A percentile compares a stretch with the other conserved stretches of the same genome.
Evolutionary conservation across 2,113 vertebrate species (phyloP).

Genomic region (Ceyx margarethae): DNA sequence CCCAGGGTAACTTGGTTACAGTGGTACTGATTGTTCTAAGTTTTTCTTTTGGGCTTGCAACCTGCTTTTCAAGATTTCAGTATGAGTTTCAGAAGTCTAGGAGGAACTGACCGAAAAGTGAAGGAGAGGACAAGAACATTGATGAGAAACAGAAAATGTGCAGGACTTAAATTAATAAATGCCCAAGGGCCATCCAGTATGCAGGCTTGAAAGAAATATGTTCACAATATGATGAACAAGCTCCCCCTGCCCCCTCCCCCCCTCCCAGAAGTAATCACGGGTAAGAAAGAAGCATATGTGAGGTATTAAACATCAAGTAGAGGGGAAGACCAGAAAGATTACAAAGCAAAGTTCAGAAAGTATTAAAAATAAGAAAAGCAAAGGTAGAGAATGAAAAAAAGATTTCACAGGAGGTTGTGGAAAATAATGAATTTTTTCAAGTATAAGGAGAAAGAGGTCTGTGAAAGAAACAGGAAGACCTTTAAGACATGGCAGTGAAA

Average conservation of each 20-base stretch:
- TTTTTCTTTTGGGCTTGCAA: not conserved
- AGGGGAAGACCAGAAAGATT: constrained; percentile 51
- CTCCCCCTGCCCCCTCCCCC: not conserved
- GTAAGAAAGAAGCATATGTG: constrained; percentile 43
- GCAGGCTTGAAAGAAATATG: constrained; percentile 42
- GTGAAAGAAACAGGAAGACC: constrained; percentile 38
- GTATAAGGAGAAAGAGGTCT: constrained; percentile 26
- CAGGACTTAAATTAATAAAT: constrained; percentile 64
- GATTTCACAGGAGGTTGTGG: constrained; percentile 38
- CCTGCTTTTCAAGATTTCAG: not conserved
- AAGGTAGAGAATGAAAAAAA: constrained; percentile 54
- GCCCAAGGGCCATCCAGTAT: constrained; percentile 60
- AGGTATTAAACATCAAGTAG: constrained; percentile 54
- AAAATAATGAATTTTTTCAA: constrained; percentile 56
- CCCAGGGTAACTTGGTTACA: not conserved
- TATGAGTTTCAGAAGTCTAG: not conserved
- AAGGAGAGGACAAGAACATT: not conserved
- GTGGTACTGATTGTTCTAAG: not conserved
- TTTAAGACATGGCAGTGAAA: constrained; percentile 44
- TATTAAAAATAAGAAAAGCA: constrained; percentile 67
- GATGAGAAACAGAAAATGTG: constrained; percentile 59
- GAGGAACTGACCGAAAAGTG: constrained; percentile 17
- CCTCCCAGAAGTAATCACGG: constrained; percentile 48
- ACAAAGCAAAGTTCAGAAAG: constrained; percentile 60
- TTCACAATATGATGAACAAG: constrained; percentile 38